phyloP scores from a whole-genome alignment of 2,888 invertebrate species.

The Tipula lateralis region DNA sequence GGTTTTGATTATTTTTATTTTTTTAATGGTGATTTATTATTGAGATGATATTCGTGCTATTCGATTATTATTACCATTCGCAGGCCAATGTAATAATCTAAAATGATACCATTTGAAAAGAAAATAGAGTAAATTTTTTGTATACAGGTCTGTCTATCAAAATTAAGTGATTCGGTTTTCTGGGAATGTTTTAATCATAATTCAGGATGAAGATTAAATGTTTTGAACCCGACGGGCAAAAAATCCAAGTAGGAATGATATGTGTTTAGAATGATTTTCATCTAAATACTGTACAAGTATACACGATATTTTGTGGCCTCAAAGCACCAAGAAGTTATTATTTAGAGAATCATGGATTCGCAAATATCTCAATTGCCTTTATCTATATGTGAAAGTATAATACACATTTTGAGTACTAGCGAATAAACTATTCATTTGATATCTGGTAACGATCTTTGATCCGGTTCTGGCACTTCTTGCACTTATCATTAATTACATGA shows the following conservation, averaged over 20 bases:
- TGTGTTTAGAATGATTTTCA: neutral
- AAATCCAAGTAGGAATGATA: neutral
- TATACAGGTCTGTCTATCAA: neutral
- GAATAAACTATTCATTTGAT: no score
- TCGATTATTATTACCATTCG: neutral
- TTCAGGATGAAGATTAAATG: neutral
- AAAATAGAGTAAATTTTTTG: neutral
- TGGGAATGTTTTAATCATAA: neutral
- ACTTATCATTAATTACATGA: no score
- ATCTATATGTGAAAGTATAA: no score
- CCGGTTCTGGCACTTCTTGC: no score
- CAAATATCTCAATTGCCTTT: no score
- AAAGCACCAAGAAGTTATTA: no score
- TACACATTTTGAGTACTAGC: no score
- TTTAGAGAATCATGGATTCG: no score
- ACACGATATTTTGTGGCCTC: no score
- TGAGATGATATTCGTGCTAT: neutral
- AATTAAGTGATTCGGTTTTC: neutral
- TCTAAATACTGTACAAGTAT: neutral
- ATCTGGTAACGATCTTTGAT: no score
- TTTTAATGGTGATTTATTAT: neutral
- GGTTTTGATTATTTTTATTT: neutral
- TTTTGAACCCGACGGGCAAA: neutral
- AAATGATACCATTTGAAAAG: neutral
- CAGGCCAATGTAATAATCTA: neutral